phyloP scores from a whole-genome alignment of 1,140 invertebrate genomes.

The Drosophila albomicans region DNA sequence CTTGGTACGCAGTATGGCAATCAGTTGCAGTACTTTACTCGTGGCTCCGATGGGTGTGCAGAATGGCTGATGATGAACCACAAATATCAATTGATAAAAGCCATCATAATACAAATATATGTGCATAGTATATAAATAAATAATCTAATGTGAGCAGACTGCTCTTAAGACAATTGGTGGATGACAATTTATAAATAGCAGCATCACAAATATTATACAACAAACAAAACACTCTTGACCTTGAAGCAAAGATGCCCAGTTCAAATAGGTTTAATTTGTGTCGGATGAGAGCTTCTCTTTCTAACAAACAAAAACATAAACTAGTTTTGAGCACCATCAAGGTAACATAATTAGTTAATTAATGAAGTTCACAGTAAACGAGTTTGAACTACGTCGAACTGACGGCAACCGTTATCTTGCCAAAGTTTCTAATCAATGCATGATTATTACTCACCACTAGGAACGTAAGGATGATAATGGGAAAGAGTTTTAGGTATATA shows the following conservation, averaged over 20 bases:
- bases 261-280: slow-evolving; percentile 1
- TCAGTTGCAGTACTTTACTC: slow-evolving; percentile 89
- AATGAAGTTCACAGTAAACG: slow-evolving; percentile 39
- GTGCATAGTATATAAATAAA: no score
- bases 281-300: slow-evolving; percentile 8
- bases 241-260: slow-evolving; percentile 54
- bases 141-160: background rate
- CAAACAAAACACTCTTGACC: slow-evolving; percentile 56
- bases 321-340: slow-evolving; percentile 34
- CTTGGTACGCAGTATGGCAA: slow-evolving; percentile 88
- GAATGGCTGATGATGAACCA: slow-evolving; percentile 86
- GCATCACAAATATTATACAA: slow-evolving; percentile 71
- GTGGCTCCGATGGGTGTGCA: slow-evolving; percentile 90
- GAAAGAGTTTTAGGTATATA: slow-evolving; percentile 86
- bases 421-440: slow-evolving; percentile 49
- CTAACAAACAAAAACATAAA: slow-evolving; percentile 35
- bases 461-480: slow-evolving; percentile 86
- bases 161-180: slow-evolving; percentile 42
- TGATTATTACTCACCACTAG: slow-evolving; percentile 87
- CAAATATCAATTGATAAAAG: slow-evolving; percentile 4
- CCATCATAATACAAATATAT: slow-evolving; percentile 22
- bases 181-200: slow-evolving; percentile 61
- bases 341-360: slow-evolving; percentile 54
- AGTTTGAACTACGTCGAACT: slow-evolving; percentile 37
- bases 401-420: slow-evolving; percentile 44